Base-by-base conservation (phyloP, 2,113 vertebrate species). In the Muntiacus reevesi region DNA sequence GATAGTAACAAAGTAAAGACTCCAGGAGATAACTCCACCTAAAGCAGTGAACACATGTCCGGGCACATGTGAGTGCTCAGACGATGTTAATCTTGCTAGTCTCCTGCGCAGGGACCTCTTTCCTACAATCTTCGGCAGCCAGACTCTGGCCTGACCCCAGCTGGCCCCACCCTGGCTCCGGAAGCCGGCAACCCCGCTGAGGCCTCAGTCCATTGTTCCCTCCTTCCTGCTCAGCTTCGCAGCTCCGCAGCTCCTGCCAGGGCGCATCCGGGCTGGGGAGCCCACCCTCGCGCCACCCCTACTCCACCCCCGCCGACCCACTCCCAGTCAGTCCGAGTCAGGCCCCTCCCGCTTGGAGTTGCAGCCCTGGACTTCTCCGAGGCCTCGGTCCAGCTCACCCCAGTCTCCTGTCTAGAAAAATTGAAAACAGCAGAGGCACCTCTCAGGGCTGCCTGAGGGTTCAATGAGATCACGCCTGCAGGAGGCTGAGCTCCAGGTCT, bases 151-250 rank as follows among this genome's bases (percentile, higher is more conserved):
- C 23, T 15, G 23, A 19, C 67, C n/a, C 1, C 4, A 36, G 40
- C 52, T 2, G 1, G 78, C 82, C 78, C 64, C 76, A 27, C 50
- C 43, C 40, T 1, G 45, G 28, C 83, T 79, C 87, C 33, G 90
- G 93, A 97, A 85, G 67, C 52, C 1, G 6, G 50, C 7, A 83
- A 19, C 60, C 60, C 47, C 0, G 5, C 81, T 2, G 45, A 50
- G 2, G 30, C 33, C 5, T 1, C 12, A 2, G 57, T 82, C 91
- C 89, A 97, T 98, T 95, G 93, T 96, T 97, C 71, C 54, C 2
- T 4, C 52, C 81, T 97, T 98, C 97, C 97, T 54, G 97, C 45
- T 45, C 87, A 87, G 71, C 25, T 23, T 27, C 0, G 43, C 33
- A 50, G 86, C 89, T 57, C 67, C 36, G 6, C 33, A 50, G 86